These are phyloP conservation scores for Coptodon bakossiorum DNA, from an alignment of 2,113 vertebrate species.

Conservation along the genomic window DNA sequence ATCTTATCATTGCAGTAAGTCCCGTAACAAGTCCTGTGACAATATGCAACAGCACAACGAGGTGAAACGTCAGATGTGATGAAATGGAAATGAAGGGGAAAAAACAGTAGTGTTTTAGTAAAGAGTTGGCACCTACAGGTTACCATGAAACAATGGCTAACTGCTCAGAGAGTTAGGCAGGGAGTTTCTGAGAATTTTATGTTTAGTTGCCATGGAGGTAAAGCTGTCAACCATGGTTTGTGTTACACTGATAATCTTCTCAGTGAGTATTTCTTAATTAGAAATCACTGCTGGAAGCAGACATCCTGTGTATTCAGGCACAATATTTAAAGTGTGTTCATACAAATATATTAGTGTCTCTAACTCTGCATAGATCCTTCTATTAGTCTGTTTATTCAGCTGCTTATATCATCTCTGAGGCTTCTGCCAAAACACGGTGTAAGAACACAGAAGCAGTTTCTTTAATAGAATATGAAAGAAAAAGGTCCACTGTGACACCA, in stretches of 20 bases:
- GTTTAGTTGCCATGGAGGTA: conserved; percentile 42
- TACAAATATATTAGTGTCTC: neutral
- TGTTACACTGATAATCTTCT: conserved; percentile 3
- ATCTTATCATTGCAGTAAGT: conserved; percentile 18
- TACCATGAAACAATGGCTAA: neutral
- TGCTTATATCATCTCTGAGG: neutral
- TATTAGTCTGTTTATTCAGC: neutral
- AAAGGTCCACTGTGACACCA: neutral
- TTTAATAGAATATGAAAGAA: neutral
- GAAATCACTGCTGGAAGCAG: conserved; percentile 16
- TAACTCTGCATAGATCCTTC: neutral
- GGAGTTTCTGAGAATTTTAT: conserved; percentile 1
- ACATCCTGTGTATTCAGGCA: conserved; percentile 24
- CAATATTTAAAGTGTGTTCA: neutral
- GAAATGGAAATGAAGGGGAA: neutral
- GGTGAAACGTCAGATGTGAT: neutral
- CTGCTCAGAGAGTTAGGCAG: neutral
- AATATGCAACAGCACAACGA: neutral
- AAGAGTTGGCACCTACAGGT: neutral
- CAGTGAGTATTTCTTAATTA: conserved; percentile 44
- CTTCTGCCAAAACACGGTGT: neutral
- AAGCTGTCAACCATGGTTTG: conserved; percentile 29
- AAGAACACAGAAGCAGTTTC: neutral
- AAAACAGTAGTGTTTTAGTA: neutral
- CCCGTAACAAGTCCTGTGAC: neutral